Evolutionary conservation across 2,113 vertebrate species (phyloP), one percentile per base, ranked within the genome.

Genomic region (Anser brachyrhynchus): DNA sequence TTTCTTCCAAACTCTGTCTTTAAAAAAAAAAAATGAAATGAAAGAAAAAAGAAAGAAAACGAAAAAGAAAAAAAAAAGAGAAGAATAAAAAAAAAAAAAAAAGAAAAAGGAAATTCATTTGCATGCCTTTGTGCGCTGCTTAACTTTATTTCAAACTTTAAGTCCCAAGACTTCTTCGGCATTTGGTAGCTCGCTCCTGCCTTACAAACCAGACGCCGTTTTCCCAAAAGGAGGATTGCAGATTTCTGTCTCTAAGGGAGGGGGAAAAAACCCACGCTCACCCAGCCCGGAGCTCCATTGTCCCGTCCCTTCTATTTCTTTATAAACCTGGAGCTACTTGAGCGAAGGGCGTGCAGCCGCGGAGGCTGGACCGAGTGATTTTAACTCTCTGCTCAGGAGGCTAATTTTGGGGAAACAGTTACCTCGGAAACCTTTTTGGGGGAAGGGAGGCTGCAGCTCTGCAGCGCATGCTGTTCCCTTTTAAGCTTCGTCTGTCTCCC

Each of bases 401-500:
- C 87, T 69, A 81, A 87, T 95, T 92, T 90, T 51, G 90, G 95
- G 95, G 80, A 84, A 74, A 69, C 75, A 77, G 87, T 94, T 94
- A 90, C 92, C 95, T 82, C 92, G 92, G 92, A 90, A 94, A 94
- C 79, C 84, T 96, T 93, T 70, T 58, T 81, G 75, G 80, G 87
- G 80, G 90, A 41, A 91, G 84, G 87, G 87, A 96, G 39, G 66
- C 73, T 67, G 87, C 69, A 39, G 72, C 65, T 49, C 71, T 52
- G 76, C 89, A 55, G 79, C 39, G 33, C 84, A 74, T 3, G 90
- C 76, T 78, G 82, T 3, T 77, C 70, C 71, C 71, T 91, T 82
- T 43, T 71, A 37, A 74, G 85, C 77, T 49, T 46, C 89, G 67
- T 89, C 89, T 93, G 82, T 51, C 90, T 95, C 87, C 93, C 91